Evolutionary conservation across 2,113 vertebrate species (phyloP).

Genomic region (Ctenodactylus gundi): DNA sequence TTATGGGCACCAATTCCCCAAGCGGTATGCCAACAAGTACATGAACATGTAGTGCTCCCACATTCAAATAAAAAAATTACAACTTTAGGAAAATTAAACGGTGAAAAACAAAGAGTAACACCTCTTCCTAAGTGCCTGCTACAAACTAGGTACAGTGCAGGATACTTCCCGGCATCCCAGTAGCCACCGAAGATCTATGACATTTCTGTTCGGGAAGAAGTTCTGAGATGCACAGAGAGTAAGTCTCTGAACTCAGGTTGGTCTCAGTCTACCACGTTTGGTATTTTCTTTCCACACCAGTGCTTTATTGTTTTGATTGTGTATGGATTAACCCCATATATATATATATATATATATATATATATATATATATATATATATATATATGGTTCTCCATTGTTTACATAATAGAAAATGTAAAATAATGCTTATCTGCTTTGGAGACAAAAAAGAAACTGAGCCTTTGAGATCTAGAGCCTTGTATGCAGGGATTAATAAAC

Average conservation of each 20-base stretch:
- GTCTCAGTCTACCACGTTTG: neutral
- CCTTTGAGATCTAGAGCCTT: neutral
- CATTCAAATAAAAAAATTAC: too few species aligned
- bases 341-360: too few species aligned
- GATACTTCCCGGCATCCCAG: neutral
- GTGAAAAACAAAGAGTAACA: neutral
- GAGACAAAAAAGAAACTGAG: neutral
- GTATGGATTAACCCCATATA: neutral
- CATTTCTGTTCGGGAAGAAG: neutral
- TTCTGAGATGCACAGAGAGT: fast-evolving
- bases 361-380: too few species aligned
- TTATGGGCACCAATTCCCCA: too few species aligned
- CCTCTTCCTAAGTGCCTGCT: too few species aligned
- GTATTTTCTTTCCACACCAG: neutral
- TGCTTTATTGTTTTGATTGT: neutral
- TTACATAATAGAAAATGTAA: neutral
- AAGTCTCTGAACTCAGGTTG: neutral
- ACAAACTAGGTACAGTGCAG: neutral
- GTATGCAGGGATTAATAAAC: neutral
- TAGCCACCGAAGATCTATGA: neutral
- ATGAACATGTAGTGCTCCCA: too few species aligned
- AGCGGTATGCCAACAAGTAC: too few species aligned
- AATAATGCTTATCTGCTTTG: neutral
- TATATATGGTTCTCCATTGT: neutral
- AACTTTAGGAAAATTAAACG: too few species aligned